Evolutionary conservation across 2,113 vertebrate genomes (phyloP).

Genomic region (Lates calcarifer): DNA sequence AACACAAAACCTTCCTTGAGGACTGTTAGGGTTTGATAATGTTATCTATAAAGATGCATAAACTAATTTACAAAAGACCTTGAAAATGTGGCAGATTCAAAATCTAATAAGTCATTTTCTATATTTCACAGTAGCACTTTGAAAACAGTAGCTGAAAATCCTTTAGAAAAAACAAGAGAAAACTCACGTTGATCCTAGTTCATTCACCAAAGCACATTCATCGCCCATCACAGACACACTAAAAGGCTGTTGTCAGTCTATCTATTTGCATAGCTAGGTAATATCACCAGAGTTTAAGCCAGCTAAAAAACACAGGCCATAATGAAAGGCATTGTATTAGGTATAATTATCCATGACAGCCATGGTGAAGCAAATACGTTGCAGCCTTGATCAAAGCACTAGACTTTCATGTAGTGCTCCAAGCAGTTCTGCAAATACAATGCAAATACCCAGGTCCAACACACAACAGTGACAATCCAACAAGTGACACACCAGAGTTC

Average conservation of each 20-base stretch:
- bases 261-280: constrained; percentile 61
- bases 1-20: neutral
- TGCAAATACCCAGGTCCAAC: neutral
- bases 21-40: constrained; percentile 56
- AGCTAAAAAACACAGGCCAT: constrained; percentile 3
- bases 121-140: constrained; percentile 58
- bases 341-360: neutral
- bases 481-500: neutral
- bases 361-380: neutral
- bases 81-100: constrained; percentile 52
- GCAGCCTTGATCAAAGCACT: neutral
- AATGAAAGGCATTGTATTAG: constrained; percentile 23
- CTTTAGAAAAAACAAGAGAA: neutral
- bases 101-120: constrained; percentile 32
- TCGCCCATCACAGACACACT: constrained; percentile 21
- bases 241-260: constrained; percentile 12
- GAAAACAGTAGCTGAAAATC: constrained; percentile 52
- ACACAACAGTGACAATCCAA: neutral
- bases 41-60: constrained; percentile 48
- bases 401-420: neutral
- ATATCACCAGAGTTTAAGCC: neutral
- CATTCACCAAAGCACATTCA: constrained; percentile 30
- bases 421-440: neutral
- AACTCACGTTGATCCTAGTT: constrained; percentile 1
- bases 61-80: constrained; percentile 47